phyloP scores from a whole-genome alignment of 2,797 vertebrate species.

The Pantherophis alleghaniensis region DNA sequence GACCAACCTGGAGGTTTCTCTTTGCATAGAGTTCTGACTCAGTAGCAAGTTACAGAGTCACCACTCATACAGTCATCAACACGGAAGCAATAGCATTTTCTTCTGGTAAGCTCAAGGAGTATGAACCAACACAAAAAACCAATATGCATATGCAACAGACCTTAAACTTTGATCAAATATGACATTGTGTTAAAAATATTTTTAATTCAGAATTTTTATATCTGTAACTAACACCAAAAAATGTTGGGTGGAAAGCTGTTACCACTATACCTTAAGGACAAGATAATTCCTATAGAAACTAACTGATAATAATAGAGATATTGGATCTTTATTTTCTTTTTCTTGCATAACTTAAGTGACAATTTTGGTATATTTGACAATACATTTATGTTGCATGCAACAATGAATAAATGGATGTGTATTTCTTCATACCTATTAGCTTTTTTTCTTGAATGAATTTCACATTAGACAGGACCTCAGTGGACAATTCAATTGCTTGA shows the following conservation, averaged over 20 bases:
- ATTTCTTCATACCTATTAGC: constrained; percentile 86
- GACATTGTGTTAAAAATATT: not conserved
- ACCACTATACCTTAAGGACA: not conserved
- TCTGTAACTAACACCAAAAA: not conserved
- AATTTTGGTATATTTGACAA: not conserved
- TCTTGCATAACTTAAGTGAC: not conserved
- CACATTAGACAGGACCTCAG: constrained; percentile 98
- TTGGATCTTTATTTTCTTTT: not conserved
- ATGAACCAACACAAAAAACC: not conserved
- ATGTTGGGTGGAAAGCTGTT: too few species aligned
- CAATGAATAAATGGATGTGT: not conserved
- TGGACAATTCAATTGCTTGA: constrained; percentile 98
- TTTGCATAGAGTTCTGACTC: not conserved
- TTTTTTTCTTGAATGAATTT: constrained; percentile 99
- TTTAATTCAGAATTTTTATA: not conserved
- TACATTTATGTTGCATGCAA: not conserved
- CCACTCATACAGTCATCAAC: not conserved
- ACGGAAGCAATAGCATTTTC: not conserved
- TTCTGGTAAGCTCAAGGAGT: not conserved
- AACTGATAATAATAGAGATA: not conserved
- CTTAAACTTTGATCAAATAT: not conserved
- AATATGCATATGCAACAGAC: not conserved
- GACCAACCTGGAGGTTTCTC: not conserved
- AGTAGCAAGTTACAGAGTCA: not conserved
- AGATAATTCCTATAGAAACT: not conserved